phyloP scores from a whole-genome alignment of 2,113 vertebrate species.

The Bubo bubo region DNA sequence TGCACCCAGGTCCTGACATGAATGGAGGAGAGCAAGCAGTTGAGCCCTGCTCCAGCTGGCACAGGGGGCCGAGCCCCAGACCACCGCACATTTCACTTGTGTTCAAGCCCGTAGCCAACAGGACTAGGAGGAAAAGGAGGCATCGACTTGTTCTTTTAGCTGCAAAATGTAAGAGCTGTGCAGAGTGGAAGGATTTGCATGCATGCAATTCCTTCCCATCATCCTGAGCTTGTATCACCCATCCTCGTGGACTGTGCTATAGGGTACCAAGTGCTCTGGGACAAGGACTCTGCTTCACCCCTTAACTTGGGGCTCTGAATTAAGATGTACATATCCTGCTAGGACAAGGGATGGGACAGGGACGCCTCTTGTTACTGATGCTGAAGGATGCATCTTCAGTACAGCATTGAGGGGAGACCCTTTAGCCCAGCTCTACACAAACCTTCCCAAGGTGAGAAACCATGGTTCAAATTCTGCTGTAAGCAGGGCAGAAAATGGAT shows the following conservation, averaged over 20 bases:
- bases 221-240: accelerated
- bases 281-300: neutral
- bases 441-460: neutral
- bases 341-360: neutral
- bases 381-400: neutral
- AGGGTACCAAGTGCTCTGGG: neutral
- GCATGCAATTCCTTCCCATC: neutral
- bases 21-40: neutral
- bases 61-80: accelerated
- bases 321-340: accelerated
- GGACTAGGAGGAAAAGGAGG: neutral
- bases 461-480: neutral
- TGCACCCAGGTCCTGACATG: accelerated
- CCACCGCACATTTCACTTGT: neutral
- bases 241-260: neutral
- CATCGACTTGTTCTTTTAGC: neutral
- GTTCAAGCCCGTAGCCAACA: neutral
- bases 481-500: neutral
- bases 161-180: neutral
- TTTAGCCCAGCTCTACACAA: neutral
- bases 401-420: neutral
- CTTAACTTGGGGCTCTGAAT: neutral
- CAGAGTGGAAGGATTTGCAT: neutral
- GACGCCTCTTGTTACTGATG: neutral
- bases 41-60: neutral